A percentile compares a stretch with the other conserved stretches of the same genome.
Conservation (phyloP, 1,140 invertebrate genomes). For the Lepidurus couesii region DNA sequence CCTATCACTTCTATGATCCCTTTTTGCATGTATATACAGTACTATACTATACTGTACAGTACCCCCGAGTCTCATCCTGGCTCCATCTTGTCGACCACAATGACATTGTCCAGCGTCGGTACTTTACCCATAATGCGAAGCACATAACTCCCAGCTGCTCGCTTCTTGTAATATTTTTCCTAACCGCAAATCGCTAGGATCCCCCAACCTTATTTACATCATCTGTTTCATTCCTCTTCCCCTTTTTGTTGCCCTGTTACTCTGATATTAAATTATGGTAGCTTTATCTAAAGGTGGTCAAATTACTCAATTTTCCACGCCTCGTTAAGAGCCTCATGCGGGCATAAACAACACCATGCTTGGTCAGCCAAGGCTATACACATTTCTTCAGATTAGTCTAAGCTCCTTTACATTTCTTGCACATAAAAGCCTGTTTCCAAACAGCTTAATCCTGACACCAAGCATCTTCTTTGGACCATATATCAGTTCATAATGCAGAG, state of each 20-base stretch:
- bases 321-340: background rate
- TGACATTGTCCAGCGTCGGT: background rate
- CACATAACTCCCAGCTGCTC: constrained; percentile 9
- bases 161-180: background rate
- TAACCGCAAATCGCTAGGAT: constrained; percentile 6
- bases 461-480: background rate
- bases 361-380: background rate
- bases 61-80: background rate
- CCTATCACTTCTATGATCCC: constrained; percentile 21
- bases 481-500: too few species aligned
- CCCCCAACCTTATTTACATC: constrained; percentile 13
- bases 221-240: background rate
- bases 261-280: background rate
- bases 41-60: background rate
- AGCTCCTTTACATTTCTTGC: background rate
- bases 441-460: background rate
- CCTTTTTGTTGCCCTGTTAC: background rate
- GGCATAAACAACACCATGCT: background rate
- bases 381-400: background rate
- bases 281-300: constrained; percentile 1
- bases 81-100: constrained; percentile 10
- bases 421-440: background rate
- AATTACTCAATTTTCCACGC: background rate
- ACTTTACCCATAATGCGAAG: constrained; percentile 1
- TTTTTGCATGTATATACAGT: background rate